phyloP scores from a whole-genome alignment of 2,797 vertebrate species.

The Botia almorhae region DNA sequence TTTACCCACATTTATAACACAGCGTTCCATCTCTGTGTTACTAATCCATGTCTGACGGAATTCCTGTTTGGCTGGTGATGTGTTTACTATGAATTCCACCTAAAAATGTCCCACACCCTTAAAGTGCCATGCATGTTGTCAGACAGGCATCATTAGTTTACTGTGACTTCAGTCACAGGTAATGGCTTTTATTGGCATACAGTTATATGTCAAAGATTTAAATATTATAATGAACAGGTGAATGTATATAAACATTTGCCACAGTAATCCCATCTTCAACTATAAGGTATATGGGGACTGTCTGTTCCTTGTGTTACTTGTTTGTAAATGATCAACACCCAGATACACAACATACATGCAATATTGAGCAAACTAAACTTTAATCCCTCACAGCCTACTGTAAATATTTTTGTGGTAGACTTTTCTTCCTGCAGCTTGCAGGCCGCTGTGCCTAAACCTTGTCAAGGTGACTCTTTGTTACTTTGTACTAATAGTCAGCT shows the following conservation, averaged over 20 bases:
- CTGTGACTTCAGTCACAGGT: not conserved
- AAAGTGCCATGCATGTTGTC: not conserved
- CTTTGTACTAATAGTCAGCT: not conserved
- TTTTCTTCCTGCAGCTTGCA: no score
- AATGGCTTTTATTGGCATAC: not conserved
- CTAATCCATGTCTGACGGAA: not conserved
- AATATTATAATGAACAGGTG: not conserved
- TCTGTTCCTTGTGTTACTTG: not conserved
- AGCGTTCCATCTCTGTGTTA: not conserved
- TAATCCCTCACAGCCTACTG: no score
- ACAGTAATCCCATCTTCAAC: not conserved
- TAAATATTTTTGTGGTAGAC: no score
- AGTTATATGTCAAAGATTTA: not conserved
- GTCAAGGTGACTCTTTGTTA: no score
- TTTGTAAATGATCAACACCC: no score
- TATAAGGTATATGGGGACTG: not conserved
- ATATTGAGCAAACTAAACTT: no score
- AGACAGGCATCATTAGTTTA: not conserved
- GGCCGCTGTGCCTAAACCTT: no score
- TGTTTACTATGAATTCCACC: not conserved
- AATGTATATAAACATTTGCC: not conserved
- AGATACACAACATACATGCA: no score
- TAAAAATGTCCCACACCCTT: not conserved
- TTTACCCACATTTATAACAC: constrained; percentile 1
- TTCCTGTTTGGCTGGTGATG: not conserved